Percentiles rank a stretch among this genome's conserved stretches.
These are phyloP conservation scores for Gryllus bimaculatus DNA, from an alignment of 1,140 invertebrate genomes.

Conservation along the genomic window DNA sequence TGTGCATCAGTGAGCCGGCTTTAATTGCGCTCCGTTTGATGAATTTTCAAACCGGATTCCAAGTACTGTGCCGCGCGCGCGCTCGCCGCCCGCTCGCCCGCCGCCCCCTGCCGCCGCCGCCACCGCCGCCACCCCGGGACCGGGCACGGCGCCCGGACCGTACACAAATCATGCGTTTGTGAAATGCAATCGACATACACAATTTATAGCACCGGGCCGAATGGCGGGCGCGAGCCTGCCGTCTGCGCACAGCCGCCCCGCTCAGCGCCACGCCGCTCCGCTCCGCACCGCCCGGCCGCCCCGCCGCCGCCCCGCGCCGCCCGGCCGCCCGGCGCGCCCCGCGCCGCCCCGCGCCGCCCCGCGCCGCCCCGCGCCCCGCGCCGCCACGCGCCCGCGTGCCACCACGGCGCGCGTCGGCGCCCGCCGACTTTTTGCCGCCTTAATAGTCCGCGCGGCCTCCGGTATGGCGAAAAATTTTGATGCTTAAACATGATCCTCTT, in stretches of 20 bases:
- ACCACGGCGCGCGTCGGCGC: neutral
- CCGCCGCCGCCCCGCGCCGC: no score
- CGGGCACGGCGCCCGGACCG: no score
- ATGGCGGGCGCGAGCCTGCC: neutral
- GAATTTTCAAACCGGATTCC: conserved; percentile 4
- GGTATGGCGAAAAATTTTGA: conserved; percentile 4
- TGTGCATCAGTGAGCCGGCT: conserved; percentile 2
- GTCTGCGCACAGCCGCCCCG: neutral
- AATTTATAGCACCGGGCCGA: neutral
- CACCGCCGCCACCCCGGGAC: neutral
- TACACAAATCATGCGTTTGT: conserved; percentile 4
- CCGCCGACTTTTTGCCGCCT: neutral
- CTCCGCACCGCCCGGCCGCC: no score
- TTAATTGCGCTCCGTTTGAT: conserved; percentile 4
- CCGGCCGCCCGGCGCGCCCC: no score
- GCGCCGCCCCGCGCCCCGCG: no score
- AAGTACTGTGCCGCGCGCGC: neutral
- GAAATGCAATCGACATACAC: conserved; percentile 4
- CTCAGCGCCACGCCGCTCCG: no score
- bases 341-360: no score
- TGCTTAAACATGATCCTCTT: conserved; percentile 4
- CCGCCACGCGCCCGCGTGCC: no score
- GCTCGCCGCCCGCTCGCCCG: no score
- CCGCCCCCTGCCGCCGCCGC: no score
- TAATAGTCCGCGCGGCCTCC: neutral